Evolutionary conservation across 2,888 invertebrate genomes (phyloP).

Genomic region (Cosmopolites sordidus): DNA sequence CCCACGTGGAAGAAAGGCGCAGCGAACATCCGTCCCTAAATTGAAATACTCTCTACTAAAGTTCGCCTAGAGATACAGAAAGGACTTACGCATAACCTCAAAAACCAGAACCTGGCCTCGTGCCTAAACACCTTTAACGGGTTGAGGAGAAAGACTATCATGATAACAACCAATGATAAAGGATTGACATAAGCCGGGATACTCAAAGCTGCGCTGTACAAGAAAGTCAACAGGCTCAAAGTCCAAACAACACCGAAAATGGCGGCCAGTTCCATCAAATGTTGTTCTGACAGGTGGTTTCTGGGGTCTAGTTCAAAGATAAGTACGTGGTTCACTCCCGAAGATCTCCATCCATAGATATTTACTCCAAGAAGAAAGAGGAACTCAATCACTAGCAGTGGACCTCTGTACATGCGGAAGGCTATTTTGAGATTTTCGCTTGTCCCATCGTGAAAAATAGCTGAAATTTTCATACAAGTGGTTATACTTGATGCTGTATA

Average conservation of each 20-base stretch:
- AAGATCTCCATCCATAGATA: constrained; percentile 76
- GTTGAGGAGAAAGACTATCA: constrained; percentile 68
- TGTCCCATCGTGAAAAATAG: constrained; percentile 52
- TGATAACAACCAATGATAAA: constrained; percentile 62
- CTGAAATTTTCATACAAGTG: no score
- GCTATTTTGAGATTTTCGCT: constrained; percentile 63
- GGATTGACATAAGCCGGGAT: constrained; percentile 77
- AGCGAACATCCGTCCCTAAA: constrained; percentile 58
- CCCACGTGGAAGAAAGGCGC: constrained; percentile 76
- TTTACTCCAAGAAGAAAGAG: constrained; percentile 75
- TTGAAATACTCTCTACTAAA: no score
- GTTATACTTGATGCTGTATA: no score
- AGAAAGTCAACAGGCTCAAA: constrained; percentile 60
- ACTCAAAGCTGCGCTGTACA: constrained; percentile 60
- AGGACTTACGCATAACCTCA: constrained; percentile 56
- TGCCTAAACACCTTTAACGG: constrained; percentile 72
- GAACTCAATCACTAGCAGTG: constrained; percentile 70
- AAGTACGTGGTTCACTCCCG: constrained; percentile 78
- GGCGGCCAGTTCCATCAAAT: constrained; percentile 71
- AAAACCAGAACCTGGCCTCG: constrained; percentile 73
- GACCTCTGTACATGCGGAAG: constrained; percentile 73
- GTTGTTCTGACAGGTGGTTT: constrained; percentile 71
- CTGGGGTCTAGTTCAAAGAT: constrained; percentile 80
- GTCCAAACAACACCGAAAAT: constrained; percentile 76
- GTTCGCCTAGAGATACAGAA: background rate